Conservation (phyloP, 2,888 invertebrate genomes). For the Dynastes maya region DNA sequence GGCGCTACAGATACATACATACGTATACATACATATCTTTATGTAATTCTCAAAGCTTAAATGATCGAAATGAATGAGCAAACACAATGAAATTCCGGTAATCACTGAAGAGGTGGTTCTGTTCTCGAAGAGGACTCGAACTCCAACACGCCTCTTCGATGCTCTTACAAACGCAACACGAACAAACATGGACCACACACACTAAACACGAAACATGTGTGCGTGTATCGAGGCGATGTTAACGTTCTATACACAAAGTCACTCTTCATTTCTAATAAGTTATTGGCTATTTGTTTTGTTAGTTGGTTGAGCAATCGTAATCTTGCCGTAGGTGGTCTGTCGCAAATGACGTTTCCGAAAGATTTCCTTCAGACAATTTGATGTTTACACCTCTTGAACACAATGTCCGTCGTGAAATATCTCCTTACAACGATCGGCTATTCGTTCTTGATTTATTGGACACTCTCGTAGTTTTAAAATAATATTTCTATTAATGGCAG, state of each 20-base stretch:
- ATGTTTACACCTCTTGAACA: slow-evolving; percentile 15
- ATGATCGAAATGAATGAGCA: slow-evolving; percentile 8
- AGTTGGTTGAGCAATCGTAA: slow-evolving; percentile 43
- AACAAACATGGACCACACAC: slow-evolving; percentile 35
- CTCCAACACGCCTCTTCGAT: slow-evolving; percentile 47
- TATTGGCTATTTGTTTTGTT: slow-evolving; percentile 47
- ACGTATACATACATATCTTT: neutral
- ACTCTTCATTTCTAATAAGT: slow-evolving; percentile 46
- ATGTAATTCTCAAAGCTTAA: neutral
- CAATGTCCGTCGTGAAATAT: slow-evolving; percentile 15
- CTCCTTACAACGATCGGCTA: neutral
- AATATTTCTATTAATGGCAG: neutral
- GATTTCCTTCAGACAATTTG: slow-evolving; percentile 18
- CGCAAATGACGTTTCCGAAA: slow-evolving; percentile 8
- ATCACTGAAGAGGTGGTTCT: slow-evolving; percentile 37
- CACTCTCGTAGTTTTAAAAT: neutral
- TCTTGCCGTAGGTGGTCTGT: slow-evolving; percentile 40
- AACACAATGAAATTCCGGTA: slow-evolving; percentile 30
- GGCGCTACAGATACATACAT: neutral
- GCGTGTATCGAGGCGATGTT: slow-evolving; percentile 1
- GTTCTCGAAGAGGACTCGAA: slow-evolving; percentile 30
- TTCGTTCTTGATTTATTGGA: slow-evolving; percentile 15
- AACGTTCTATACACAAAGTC: slow-evolving; percentile 20
- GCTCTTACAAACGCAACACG: slow-evolving; percentile 38
- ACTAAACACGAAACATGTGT: slow-evolving; percentile 43